These are phyloP conservation scores for Sinohyriopsis cumingii DNA, from an alignment of 2,888 invertebrate genomes.

Conservation along the genomic window DNA sequence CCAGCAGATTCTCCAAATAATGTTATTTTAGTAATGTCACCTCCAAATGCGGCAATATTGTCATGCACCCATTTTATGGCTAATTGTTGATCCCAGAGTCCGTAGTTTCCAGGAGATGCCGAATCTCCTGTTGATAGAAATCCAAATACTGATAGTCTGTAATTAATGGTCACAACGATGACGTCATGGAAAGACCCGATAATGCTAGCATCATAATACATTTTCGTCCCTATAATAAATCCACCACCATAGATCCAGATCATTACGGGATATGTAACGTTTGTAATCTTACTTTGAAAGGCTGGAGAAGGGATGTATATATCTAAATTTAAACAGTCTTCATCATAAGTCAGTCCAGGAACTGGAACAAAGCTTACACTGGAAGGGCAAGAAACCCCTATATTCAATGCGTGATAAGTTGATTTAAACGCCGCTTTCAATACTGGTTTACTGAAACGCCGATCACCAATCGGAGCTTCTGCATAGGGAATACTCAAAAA, in stretches of 20 bases:
- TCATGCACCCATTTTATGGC: constrained; percentile 54
- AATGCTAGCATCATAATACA: constrained; percentile 19
- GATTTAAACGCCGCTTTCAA: too few relatives aligned
- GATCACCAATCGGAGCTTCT: too few relatives aligned
- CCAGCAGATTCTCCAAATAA: constrained; percentile 58
- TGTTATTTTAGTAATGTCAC: constrained; percentile 41
- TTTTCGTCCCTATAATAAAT: constrained; percentile 18
- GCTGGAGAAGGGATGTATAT: constrained; percentile 19
- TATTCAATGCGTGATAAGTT: too few relatives aligned
- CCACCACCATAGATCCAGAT: constrained; percentile 35
- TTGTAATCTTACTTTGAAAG: neutral
- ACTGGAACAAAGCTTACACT: too few relatives aligned
- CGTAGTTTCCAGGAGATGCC: constrained; percentile 46
- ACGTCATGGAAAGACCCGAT: constrained; percentile 27
- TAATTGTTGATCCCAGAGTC: constrained; percentile 52
- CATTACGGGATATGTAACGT: constrained; percentile 19
- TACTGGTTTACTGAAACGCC: too few relatives aligned
- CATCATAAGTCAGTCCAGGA: neutral
- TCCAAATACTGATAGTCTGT: constrained; percentile 42
- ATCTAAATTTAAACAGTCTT: constrained; percentile 34
- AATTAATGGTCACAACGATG: constrained; percentile 47
- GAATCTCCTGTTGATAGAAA: constrained; percentile 44
- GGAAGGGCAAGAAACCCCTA: too few relatives aligned
- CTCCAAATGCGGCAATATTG: constrained; percentile 46
- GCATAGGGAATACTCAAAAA: too few relatives aligned